Evolutionary conservation across 2,113 vertebrate genomes (phyloP), one percentile per base, ranked within the genome.

Genomic region (Sclerurus mexicanus): DNA sequence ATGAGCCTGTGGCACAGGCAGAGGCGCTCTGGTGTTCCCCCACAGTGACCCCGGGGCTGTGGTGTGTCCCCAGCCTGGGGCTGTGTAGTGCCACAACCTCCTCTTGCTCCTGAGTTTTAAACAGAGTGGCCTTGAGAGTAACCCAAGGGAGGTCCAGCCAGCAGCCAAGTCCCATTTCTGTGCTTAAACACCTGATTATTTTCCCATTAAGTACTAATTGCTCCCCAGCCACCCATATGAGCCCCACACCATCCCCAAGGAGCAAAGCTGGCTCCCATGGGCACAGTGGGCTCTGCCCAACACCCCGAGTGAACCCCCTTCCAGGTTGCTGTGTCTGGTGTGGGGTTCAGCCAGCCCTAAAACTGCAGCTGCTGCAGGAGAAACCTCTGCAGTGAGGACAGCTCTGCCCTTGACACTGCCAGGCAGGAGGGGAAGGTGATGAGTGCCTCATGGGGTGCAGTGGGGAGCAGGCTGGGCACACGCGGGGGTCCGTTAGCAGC

Each of bases 261-360:
- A 75, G 14, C n/a, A 88, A 67, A 25, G 11, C 6, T 1, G 1
- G n/a, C 59, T 69, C 50, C 50, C 40, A 20, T 1, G 4, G 35
- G 53, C 20, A 19, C 0, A 0, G 27, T 39, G 50, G 25, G 13
- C 71, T 69, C 76, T 58, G 69, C 6, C 15, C 25, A 8, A 19
- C 14, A 2, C 5, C n/a, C 49, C 0, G 0, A 50, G 37, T 0
- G 0, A 47, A n/a, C 11, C 8, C 20, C 12, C 7, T 46, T 39
- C 11, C 39, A 49, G 22, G 46, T 40, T 56, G 53, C 52, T 67
- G 55, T 18, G 1, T 58, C 39, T 2, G 0, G 15, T 0, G 0
- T 3, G 2, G 21, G 42, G 27, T 44, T 52, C 22, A 24, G 42
- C 27, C 46, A 73, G 9, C 12, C 15, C 33, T 60, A 58, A 68